Evolutionary conservation across 2,888 invertebrate species (phyloP), one percentile per base, ranked within the genome.

Genomic region (Epinotia nisella): DNA sequence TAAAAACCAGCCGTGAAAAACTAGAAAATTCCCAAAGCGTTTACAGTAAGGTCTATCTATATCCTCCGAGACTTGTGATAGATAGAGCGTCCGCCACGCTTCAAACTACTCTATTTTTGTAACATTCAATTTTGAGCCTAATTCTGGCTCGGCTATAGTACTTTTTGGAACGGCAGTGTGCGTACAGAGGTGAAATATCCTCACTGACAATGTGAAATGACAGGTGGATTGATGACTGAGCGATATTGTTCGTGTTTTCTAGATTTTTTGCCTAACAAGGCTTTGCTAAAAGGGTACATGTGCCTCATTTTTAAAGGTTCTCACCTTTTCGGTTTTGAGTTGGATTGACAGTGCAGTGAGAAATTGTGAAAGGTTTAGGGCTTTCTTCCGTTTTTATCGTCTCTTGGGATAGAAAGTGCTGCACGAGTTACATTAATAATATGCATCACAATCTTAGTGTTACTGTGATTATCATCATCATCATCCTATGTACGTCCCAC

Each of bases 171-270:
- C 7, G n/a, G 21, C n/a, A 7, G 9, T 3, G 15, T 15, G 11
- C 2, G 29, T 24, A 24, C 41, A 10, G 21, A 62, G 41, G 53
- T 56, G 49, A 70, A 61, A 70, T 70, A 70, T 70, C 29, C 24
- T 17, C 3, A 45, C 56, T 70, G 64, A 58, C 64, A 64, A 64
- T 58, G 41, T 66, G 56, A 70, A 70, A 62, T 64, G 70, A 70
- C 70, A 70, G 64, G 62, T 64, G 64, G 70, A 70, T 70, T 64
- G 70, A 70, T 70, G 62, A 64, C 61, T 49, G 39, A 35, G 62
- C 56, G 45, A 64, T 64, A 62, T 56, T 49, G 49, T 49, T 56
- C 29, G 51, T 70, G 29, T 62, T 70, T 49, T 56, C 55, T 64
- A 56, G 55, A 56, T 41, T 62, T 70, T 70, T 56, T 49, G 9